A percentile compares a stretch with the other conserved stretches of the same genome.
Conservation (phyloP, 2,888 invertebrate genomes). For the Pristionchus mayeri region DNA sequence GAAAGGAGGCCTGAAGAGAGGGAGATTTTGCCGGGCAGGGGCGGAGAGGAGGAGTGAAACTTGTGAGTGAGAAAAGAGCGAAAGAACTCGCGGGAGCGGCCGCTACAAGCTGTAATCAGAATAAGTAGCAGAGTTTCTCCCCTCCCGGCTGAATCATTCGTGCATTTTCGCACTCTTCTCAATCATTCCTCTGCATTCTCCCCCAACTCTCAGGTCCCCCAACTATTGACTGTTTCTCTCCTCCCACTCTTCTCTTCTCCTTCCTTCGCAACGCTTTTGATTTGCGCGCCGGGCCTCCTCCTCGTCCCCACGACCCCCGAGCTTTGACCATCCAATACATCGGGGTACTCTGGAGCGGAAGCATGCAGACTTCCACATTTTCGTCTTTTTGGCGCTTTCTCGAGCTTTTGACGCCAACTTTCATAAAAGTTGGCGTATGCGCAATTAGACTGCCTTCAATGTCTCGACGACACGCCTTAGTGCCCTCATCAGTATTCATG, state of each 20-base stretch:
- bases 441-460: not conserved
- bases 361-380: not conserved
- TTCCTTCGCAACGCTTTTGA: not conserved
- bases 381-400: not conserved
- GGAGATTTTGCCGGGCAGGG: not conserved
- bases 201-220: not conserved
- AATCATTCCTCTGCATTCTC: not conserved
- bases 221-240: not conserved
- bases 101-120: slow-evolving; percentile 8
- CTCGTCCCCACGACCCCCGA: not conserved
- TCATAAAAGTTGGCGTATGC: not conserved
- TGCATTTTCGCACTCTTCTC: too few species aligned
- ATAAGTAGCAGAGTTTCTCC: not conserved
- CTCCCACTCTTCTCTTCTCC: not conserved
- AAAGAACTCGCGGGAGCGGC: too few species aligned
- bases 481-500: not conserved
- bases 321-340: slow-evolving; percentile 38
- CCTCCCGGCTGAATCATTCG: not conserved
- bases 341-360: not conserved
- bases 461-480: not conserved
- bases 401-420: not conserved
- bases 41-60: not conserved
- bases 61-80: slow-evolving; percentile 19
- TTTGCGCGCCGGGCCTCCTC: not conserved
- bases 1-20: too few species aligned